Evolutionary conservation across 2,888 invertebrate genomes (phyloP).

Genomic region (Catonia carolina): DNA sequence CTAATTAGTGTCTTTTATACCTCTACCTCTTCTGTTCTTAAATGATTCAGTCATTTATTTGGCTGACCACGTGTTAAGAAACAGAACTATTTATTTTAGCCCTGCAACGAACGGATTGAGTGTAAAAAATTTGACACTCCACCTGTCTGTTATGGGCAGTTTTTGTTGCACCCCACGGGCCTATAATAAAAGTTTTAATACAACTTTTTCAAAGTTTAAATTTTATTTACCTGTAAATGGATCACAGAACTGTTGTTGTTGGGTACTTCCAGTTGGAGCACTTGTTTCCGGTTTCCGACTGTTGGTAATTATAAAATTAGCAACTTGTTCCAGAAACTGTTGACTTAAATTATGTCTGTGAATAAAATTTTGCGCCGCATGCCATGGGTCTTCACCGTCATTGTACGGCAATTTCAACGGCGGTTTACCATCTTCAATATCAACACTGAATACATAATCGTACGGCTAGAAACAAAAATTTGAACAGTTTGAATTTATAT

Average conservation of each 20-base stretch:
- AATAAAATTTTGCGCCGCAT: slow-evolving; percentile 84
- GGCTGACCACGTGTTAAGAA: too few relatives aligned
- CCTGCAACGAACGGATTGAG: too few relatives aligned
- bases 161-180: too few relatives aligned
- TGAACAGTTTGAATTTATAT: slow-evolving; percentile 23
- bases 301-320: slow-evolving; percentile 85
- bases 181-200: too few relatives aligned
- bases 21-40: too few relatives aligned
- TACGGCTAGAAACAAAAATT: slow-evolving; percentile 67
- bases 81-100: too few relatives aligned
- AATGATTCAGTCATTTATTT: too few relatives aligned
- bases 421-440: slow-evolving; percentile 83
- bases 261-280: slow-evolving; percentile 20
- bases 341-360: slow-evolving; percentile 77
- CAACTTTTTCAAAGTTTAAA: too few relatives aligned
- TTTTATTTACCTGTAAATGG: slow-evolving; percentile 58
- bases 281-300: slow-evolving; percentile 45
- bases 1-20: too few relatives aligned
- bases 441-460: slow-evolving; percentile 94
- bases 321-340: slow-evolving; percentile 79
- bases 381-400: slow-evolving; percentile 84
- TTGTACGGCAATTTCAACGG: slow-evolving; percentile 89
- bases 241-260: slow-evolving; percentile 44
- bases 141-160: too few relatives aligned
- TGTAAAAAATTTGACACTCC: too few relatives aligned